Conservation (phyloP, 2,888 invertebrate species). For the Dermolepida albohirtum region DNA sequence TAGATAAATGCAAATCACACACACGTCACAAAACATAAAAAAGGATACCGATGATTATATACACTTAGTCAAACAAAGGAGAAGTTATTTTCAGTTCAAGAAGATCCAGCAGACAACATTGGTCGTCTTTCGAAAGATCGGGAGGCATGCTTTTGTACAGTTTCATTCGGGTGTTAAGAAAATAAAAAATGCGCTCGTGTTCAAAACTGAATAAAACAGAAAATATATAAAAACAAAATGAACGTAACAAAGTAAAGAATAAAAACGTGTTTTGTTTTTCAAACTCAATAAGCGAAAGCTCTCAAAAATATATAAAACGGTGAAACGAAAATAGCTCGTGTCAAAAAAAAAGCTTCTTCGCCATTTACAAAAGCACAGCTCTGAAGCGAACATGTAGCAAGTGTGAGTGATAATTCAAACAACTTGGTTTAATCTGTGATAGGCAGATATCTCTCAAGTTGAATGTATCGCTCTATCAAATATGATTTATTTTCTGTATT, state of each 20-base stretch:
- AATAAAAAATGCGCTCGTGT: constrained; percentile 36
- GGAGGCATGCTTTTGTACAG: constrained; percentile 41
- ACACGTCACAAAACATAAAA: constrained; percentile 39
- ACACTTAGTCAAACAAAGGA: constrained; percentile 28
- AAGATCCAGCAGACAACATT: constrained; percentile 27
- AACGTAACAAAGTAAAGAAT: constrained; percentile 19
- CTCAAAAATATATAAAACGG: constrained; percentile 20
- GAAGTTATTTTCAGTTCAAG: constrained; percentile 18
- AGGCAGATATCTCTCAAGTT: constrained; percentile 2
- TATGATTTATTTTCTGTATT: constrained; percentile 51
- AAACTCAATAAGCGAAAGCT: constrained; percentile 42
- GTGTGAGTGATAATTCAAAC: constrained; percentile 34
- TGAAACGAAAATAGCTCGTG: constrained; percentile 30
- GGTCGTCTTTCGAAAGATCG: constrained; percentile 16
- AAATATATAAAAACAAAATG: constrained; percentile 16
- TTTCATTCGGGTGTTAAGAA: constrained; percentile 27
- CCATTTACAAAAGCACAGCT: constrained; percentile 42
- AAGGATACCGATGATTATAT: constrained; percentile 12
- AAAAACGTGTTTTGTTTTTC: constrained; percentile 16
- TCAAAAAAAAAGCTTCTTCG: constrained; percentile 30
- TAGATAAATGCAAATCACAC: constrained; percentile 32
- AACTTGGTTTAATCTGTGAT: not conserved
- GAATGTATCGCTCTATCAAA: constrained; percentile 48
- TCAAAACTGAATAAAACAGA: constrained; percentile 3
- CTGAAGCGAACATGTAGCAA: constrained; percentile 20